These are phyloP conservation scores for Sebastes steindachneri DNA, from an alignment of 2,797 vertebrate species.

Conservation along the genomic window DNA sequence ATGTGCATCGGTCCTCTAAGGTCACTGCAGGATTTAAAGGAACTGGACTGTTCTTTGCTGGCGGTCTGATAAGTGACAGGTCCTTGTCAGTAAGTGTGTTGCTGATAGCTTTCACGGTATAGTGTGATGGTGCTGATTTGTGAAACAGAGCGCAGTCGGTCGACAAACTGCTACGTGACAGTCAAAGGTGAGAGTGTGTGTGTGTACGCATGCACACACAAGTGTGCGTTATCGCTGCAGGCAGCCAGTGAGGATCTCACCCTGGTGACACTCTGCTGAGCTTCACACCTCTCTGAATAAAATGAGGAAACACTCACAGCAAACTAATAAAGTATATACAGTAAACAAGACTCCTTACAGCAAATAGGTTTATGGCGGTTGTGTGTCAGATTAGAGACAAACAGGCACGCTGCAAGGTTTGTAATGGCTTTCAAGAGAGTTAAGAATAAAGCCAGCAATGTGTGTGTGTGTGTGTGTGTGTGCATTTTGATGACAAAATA, in stretches of 20 bases:
- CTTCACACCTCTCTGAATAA: constrained; percentile 70
- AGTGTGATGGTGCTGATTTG: constrained; percentile 62
- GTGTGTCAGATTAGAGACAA: constrained; percentile 50
- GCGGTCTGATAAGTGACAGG: constrained; percentile 55
- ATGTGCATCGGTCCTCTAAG: constrained; percentile 30
- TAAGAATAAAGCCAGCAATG: not conserved
- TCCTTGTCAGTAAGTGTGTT: constrained; percentile 52
- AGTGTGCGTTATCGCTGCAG: constrained; percentile 32
- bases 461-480: not conserved
- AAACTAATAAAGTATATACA: constrained; percentile 58
- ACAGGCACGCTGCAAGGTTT: constrained; percentile 16
- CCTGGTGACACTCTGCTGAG: constrained; percentile 58
- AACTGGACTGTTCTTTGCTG: constrained; percentile 10
- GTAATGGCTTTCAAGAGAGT: constrained; percentile 7
- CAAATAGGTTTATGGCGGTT: constrained; percentile 39
- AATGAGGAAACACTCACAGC: constrained; percentile 73
- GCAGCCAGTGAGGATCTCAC: constrained; percentile 60
- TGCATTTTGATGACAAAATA: not conserved
- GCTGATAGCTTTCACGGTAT: constrained; percentile 58
- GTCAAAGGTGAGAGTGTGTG: constrained; percentile 61
- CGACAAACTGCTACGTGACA: constrained; percentile 69
- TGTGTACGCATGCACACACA: constrained; percentile 19
- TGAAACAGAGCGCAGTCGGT: constrained; percentile 47
- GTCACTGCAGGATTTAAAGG: constrained; percentile 34
- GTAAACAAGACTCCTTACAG: constrained; percentile 36